Evolutionary conservation across 2,888 invertebrate genomes (phyloP).

Genomic region (Cordilura impudica): DNA sequence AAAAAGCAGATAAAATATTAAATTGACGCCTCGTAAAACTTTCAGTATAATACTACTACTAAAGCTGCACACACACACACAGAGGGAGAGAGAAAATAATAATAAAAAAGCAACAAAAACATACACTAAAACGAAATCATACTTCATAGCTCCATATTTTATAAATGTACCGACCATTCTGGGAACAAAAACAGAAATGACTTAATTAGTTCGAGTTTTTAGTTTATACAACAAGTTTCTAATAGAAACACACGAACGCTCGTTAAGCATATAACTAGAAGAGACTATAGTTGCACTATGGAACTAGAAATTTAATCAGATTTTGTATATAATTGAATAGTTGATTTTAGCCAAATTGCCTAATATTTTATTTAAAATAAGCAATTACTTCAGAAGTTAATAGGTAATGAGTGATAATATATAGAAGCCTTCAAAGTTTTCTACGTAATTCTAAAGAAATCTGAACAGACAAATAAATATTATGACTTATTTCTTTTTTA

Average conservation of each 20-base stretch:
- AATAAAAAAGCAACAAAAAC: slow-evolving; percentile 41
- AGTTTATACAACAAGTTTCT: slow-evolving; percentile 16
- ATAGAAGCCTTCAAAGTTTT: no score
- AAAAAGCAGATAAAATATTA: slow-evolving; percentile 61
- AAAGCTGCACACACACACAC: not conserved
- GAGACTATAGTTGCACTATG: not conserved
- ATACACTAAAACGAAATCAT: slow-evolving; percentile 28
- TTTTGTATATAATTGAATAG: no score
- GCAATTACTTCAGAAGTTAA: no score
- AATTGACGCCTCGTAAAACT: slow-evolving; percentile 64
- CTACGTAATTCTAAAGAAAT: no score
- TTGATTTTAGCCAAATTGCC: no score
- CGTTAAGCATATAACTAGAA: not conserved
- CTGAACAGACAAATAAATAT: no score
- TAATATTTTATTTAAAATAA: no score
- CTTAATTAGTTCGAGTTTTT: slow-evolving; percentile 24
- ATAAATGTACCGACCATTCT: slow-evolving; percentile 38
- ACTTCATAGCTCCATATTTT: slow-evolving; percentile 1
- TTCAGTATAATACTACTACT: slow-evolving; percentile 44
- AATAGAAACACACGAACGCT: not conserved
- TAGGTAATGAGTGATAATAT: no score
- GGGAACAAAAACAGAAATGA: slow-evolving; percentile 23
- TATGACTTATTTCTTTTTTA: no score
- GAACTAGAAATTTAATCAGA: not conserved
- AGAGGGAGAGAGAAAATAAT: slow-evolving; percentile 7